Conservation (phyloP, 2,888 invertebrate genomes). For the Eilema caniola region DNA sequence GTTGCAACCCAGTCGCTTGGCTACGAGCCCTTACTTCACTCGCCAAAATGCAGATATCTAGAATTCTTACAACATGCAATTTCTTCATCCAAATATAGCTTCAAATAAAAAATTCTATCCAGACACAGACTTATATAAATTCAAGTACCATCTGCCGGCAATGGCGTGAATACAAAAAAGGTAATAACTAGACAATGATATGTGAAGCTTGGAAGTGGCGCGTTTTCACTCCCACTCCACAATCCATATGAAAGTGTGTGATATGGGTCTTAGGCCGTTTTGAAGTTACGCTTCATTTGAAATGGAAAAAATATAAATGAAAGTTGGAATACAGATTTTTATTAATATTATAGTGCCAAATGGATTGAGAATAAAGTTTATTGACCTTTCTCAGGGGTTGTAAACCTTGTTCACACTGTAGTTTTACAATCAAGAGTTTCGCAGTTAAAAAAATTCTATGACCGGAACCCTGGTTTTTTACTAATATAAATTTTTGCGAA, state of each 20-base stretch:
- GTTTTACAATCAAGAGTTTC: too few species aligned
- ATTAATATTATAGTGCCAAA: too few species aligned
- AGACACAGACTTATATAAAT: background rate
- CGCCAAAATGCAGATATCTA: too few species aligned
- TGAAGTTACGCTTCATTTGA: background rate
- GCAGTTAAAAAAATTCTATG: too few species aligned
- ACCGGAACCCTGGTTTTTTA: too few species aligned
- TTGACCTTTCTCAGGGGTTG: too few species aligned
- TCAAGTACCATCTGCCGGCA: background rate
- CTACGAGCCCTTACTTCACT: too few species aligned
- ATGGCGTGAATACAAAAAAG: constrained; percentile 6
- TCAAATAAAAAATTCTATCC: background rate
- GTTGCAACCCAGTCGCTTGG: too few species aligned
- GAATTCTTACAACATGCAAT: too few species aligned
- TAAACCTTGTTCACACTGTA: too few species aligned
- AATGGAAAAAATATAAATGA: background rate
- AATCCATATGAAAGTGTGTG: background rate
- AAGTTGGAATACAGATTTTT: background rate
- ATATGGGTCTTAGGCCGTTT: background rate
- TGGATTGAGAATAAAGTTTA: too few species aligned
- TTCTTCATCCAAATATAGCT: background rate
- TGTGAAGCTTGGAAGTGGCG: background rate
- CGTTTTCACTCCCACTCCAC: background rate
- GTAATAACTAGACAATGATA: constrained; percentile 2
- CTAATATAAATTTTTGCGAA: too few species aligned